Evolutionary conservation across 2,888 invertebrate species (phyloP).

Genomic region (Coelinius sp.): DNA sequence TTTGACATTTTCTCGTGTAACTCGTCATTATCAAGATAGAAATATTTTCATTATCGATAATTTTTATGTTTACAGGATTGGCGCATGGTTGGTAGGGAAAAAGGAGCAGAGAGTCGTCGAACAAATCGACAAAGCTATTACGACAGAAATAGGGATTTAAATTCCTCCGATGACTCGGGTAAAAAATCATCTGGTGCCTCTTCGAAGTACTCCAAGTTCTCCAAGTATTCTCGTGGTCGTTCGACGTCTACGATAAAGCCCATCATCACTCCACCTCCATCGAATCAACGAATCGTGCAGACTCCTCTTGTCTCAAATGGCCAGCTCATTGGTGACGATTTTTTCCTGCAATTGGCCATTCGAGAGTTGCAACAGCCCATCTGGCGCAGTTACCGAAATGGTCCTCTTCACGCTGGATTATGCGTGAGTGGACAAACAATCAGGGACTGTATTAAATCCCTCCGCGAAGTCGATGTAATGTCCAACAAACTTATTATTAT

Average conservation of each 20-base stretch:
- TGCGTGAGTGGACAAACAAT: conserved; percentile 61
- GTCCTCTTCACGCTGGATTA: conserved; percentile 55
- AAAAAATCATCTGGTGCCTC: neutral
- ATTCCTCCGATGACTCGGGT: neutral
- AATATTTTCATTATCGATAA: too few species aligned
- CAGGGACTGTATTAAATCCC: conserved; percentile 47
- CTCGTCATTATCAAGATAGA: too few species aligned
- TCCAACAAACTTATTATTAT: conserved; percentile 56
- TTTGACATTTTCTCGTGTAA: too few species aligned
- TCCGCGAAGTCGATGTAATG: conserved; percentile 48
- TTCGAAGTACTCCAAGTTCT: too few species aligned
- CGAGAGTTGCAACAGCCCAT: conserved; percentile 51
- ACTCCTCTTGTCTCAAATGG: neutral
- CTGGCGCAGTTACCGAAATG: conserved; percentile 52
- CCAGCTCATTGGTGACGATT: conserved; percentile 62
- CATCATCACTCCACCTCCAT: neutral
- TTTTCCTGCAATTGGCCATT: conserved; percentile 59
- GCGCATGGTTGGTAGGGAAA: neutral
- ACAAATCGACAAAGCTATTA: neutral
- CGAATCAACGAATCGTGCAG: neutral
- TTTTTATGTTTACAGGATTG: neutral
- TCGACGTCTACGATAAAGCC: too few species aligned
- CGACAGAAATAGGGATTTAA: conserved; percentile 21
- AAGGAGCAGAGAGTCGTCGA: conserved; percentile 17
- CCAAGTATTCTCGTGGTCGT: neutral